Evolutionary conservation across 2,888 invertebrate species (phyloP), one percentile per base, ranked within the genome.

Genomic region (Halictus quadricinctus): DNA sequence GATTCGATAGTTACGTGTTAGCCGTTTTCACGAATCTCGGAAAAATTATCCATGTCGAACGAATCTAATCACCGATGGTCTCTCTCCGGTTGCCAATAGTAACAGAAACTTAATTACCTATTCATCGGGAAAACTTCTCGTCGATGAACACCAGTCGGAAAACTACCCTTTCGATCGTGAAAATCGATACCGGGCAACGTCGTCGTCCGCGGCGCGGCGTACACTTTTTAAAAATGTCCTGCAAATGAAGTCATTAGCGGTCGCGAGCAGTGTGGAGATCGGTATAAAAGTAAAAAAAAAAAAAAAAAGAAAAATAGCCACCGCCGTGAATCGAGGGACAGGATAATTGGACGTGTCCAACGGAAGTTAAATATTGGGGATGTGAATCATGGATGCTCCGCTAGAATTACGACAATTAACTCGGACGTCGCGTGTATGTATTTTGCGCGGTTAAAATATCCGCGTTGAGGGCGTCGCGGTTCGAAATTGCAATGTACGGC

Each of bases 341-440:
- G 69, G 69, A 41, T 69, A 69, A 69, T 69, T 69, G 69, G 69
- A 69, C 36, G 21, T 69, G 69, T 69, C 41, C 36, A 69, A 21
- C 69, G 36, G 41, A 69, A 69, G 69, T 69, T 69, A 69, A 69
- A 69, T 69, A 69, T 69, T 69, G 69, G 36, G 36, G 10, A 36
- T 69, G 69, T 21, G 69, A 69, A 69, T 69, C 69, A 69, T 69
- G 69, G 69, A 69, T 4, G 69, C 21, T 36, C 41, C 69, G 41
- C 69, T 41, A 41, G 69, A 69, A 36, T 69, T 69, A 41, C 69
- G 36, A 69, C 69, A 69, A 69, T 69, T 36, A 69, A 41, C 69
- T 21, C 21, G 18, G 2, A 0, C 69, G 36, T 69, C 13, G 36
- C 69, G 21, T 21, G 69, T 69, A 21, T 21, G 69, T 69, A 21